Percentiles rank a stretch among this genome's conserved stretches.
These are phyloP conservation scores for Cichladusa arquata DNA, from an alignment of 2,113 vertebrate genomes.

Conservation along the genomic window DNA sequence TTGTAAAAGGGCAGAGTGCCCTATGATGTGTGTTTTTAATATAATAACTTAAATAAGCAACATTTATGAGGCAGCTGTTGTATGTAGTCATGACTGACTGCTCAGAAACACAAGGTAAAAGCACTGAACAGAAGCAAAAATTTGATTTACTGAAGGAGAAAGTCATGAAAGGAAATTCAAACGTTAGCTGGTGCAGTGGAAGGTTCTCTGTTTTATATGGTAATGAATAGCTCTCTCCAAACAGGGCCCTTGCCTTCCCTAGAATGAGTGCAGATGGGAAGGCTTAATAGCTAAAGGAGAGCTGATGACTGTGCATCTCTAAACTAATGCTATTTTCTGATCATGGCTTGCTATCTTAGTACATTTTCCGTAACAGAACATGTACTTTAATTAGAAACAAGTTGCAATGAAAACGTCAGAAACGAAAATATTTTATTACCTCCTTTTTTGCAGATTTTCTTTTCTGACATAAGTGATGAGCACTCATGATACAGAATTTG, in stretches of 20 bases:
- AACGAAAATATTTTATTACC: neutral
- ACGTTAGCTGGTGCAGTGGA: neutral
- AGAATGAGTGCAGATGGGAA: neutral
- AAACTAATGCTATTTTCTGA: neutral
- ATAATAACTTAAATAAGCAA: neutral
- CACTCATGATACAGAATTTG: neutral
- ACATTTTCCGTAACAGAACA: neutral
- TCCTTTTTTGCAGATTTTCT: neutral
- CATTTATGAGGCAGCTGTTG: neutral
- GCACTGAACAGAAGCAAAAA: neutral
- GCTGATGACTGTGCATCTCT: neutral
- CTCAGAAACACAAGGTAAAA: neutral
- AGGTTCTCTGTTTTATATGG: neutral
- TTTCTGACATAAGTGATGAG: neutral
- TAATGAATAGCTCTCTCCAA: neutral
- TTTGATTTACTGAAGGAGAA: neutral
- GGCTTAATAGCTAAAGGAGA: neutral
- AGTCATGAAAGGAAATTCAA: neutral
- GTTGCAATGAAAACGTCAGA: neutral
- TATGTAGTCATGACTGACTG: neutral
- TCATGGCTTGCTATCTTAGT: neutral
- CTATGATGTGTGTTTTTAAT: neutral
- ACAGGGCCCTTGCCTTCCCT: neutral
- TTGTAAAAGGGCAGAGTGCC: neutral
- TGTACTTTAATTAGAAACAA: neutral